Conservation (phyloP, 2,888 invertebrate genomes). For the Polydrusus tereticollis region DNA sequence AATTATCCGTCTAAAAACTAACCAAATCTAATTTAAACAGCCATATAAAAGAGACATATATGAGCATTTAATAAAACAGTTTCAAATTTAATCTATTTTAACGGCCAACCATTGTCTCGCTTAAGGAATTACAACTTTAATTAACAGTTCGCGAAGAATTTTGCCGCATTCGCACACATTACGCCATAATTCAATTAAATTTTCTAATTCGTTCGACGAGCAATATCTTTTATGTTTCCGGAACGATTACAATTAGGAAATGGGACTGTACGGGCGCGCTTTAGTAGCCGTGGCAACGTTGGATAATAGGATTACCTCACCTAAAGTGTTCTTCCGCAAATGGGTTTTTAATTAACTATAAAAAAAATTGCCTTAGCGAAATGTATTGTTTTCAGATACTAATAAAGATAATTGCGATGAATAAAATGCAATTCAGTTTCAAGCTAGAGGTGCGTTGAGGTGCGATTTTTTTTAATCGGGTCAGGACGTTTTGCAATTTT, state of each 20-base stretch:
- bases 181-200: constrained; percentile 60
- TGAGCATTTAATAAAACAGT: constrained; percentile 65
- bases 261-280: constrained; percentile 1
- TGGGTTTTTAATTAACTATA: not conserved
- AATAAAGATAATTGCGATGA: too few relatives aligned
- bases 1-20: constrained; percentile 45
- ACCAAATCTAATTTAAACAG: constrained; percentile 46
- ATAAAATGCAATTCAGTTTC: too few relatives aligned
- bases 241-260: constrained; percentile 22
- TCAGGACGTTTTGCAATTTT: too few relatives aligned
- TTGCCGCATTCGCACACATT: constrained; percentile 56
- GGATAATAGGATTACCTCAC: not conserved
- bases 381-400: too few relatives aligned
- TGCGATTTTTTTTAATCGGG: too few relatives aligned
- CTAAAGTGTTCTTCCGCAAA: not conserved
- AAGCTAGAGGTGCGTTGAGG: too few relatives aligned
- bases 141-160: constrained; percentile 64
- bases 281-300: not conserved
- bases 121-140: constrained; percentile 67
- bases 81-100: constrained; percentile 68
- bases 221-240: constrained; percentile 59
- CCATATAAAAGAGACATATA: constrained; percentile 50
- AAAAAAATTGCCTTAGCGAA: too few relatives aligned
- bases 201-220: constrained; percentile 62
- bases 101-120: constrained; percentile 65